Conservation (phyloP, 2,113 vertebrate genomes). For the Calyptommatus sinebrachiatus region DNA sequence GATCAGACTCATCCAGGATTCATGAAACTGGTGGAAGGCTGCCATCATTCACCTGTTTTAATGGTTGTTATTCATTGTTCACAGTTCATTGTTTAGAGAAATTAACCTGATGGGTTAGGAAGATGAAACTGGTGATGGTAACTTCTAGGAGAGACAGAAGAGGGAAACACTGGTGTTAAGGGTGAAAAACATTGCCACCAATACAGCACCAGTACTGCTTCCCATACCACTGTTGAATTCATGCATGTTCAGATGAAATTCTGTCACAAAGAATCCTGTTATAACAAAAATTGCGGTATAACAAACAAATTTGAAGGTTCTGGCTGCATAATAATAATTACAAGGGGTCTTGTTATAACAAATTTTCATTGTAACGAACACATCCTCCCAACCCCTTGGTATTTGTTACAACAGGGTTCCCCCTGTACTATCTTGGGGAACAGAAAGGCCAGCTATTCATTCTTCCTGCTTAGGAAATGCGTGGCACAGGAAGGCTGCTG, state of each 20-base stretch:
- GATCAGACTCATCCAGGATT: background rate
- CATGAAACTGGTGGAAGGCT: background rate
- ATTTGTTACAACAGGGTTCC: no score
- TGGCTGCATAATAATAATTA: no score
- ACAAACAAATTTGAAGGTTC: no score
- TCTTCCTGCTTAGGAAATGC: background rate
- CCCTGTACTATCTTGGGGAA: background rate
- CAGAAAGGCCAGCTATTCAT: background rate
- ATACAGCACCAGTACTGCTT: no score
- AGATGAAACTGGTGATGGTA: background rate
- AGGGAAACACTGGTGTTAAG: no score
- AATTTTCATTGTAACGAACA: no score
- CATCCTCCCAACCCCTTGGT: no score
- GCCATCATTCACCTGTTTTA: background rate
- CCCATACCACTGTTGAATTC: background rate
- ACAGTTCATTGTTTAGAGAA: background rate
- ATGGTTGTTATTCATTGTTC: background rate
- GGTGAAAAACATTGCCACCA: background rate
- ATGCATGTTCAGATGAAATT: no score
- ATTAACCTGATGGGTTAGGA: background rate
- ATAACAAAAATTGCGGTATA: no score
- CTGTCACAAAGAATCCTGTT: no score
- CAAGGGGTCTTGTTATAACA: no score
- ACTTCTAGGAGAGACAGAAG: background rate
- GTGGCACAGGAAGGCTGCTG: background rate